phyloP scores from a whole-genome alignment of 2,797 vertebrate species.

The Anableps anableps region DNA sequence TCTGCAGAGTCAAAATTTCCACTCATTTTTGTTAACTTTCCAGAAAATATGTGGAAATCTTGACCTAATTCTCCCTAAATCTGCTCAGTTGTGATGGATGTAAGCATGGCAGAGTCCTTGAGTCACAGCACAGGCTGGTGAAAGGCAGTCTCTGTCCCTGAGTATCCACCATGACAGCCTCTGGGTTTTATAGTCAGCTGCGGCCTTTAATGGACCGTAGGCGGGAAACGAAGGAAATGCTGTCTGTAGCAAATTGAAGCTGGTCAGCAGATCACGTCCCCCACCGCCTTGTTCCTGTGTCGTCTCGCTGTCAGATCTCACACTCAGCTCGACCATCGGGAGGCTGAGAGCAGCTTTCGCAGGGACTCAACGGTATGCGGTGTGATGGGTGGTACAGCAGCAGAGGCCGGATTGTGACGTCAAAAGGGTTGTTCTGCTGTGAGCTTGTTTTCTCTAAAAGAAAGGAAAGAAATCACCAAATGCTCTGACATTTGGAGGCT shows the following conservation, averaged over 20 bases:
- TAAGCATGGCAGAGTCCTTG: slow-evolving; percentile 20
- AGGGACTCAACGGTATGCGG: slow-evolving; percentile 49
- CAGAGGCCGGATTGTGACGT: slow-evolving; percentile 18
- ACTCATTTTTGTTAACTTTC: no score
- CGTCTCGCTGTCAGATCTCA: slow-evolving; percentile 68
- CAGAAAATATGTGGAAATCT: slow-evolving; percentile 2
- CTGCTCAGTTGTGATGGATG: slow-evolving; percentile 23
- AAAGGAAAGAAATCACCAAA: not conserved
- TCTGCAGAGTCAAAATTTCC: not conserved
- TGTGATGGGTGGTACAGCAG: slow-evolving; percentile 52
- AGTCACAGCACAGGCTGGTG: slow-evolving; percentile 55
- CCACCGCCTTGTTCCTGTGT: slow-evolving; percentile 41
- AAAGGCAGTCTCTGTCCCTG: slow-evolving; percentile 74
- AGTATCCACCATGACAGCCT: slow-evolving; percentile 46
- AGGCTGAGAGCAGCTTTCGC: slow-evolving; percentile 40
- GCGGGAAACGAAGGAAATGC: slow-evolving; percentile 53
- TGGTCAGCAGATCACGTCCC: slow-evolving; percentile 15
- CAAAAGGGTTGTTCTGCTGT: not conserved
- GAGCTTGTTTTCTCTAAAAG: slow-evolving; percentile 15
- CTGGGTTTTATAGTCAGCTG: slow-evolving; percentile 48
- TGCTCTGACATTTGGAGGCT: slow-evolving; percentile 4
- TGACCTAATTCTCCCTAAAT: slow-evolving; percentile 21
- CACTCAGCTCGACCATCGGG: slow-evolving; percentile 58
- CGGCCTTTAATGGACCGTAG: not conserved
- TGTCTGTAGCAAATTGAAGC: slow-evolving; percentile 26